A percentile compares a stretch with the other conserved stretches of the same genome.
These are phyloP conservation scores for Chlamydotis undulata DNA, from an alignment of 2,113 vertebrate species.

Conservation along the genomic window DNA sequence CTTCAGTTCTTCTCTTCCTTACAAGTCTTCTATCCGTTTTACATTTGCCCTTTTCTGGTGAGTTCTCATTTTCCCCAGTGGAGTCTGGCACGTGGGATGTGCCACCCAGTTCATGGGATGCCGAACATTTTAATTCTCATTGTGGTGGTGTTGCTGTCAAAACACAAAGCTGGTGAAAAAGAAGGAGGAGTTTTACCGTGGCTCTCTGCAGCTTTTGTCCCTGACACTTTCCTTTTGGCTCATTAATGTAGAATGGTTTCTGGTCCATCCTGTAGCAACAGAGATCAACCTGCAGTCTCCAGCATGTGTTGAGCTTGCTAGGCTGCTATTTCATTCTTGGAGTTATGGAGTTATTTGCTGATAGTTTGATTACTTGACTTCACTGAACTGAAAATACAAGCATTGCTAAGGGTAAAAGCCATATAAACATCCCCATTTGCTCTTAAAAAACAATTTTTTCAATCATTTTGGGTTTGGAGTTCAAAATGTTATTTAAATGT, in stretches of 20 bases:
- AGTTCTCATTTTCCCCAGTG: slow-evolving; percentile 18
- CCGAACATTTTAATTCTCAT: neutral
- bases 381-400: slow-evolving; percentile 18
- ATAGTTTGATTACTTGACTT: slow-evolving; percentile 29
- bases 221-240: neutral
- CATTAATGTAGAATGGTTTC: neutral
- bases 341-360: neutral
- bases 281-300: neutral
- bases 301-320: neutral
- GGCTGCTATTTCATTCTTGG: neutral
- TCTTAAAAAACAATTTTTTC: slow-evolving; percentile 32
- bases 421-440: slow-evolving; percentile 16
- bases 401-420: neutral
- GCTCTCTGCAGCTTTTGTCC: neutral
- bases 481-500: slow-evolving; percentile 64
- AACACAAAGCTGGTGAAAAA: slow-evolving; percentile 25
- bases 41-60: neutral
- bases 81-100: slow-evolving; percentile 47
- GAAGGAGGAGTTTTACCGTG: neutral
- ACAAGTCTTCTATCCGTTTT: neutral
- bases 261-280: neutral
- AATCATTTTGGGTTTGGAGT: slow-evolving; percentile 34
- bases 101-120: slow-evolving; percentile 32
- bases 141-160: slow-evolving; percentile 4
- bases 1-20: neutral